Evolutionary conservation across 35 echinoderm and acorn worm genomes (phyloP), one percentile per base, ranked within the genome.

Genomic region (Eucidaris tribuloides): DNA sequence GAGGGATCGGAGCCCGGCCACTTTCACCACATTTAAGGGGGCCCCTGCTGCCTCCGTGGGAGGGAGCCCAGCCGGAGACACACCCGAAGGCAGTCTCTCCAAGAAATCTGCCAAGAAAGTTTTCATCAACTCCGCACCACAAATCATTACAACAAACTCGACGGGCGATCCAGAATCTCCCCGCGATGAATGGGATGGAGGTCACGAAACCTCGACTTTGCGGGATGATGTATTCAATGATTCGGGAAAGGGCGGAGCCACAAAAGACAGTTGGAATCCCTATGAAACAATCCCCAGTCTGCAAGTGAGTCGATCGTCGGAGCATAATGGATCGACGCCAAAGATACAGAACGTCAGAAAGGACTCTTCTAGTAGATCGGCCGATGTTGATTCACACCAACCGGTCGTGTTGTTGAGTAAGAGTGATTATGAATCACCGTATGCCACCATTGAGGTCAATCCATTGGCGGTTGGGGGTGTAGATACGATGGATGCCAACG

Each of bases 31-130:
- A 14, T 80, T 55, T 46, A 50, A 50, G 52, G 44, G 30, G 18
- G 45, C 48, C 13, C 15, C 9, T 22, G 36, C 28, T 30, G 36
- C 33, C 43, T 80, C 45, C 29, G 46, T 22, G 20, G 30, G 77
- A 30, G 45, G 45, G 11, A 80, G 77, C n/a, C 68, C 68, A 0
- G 68, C 68, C 29, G 44, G 41, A 11, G 83, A 62, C 78, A 89
- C 39, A 18, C 59, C 81, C 2, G 79, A 83, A 6, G 71, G 79
- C 30, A 83, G 70, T 41, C 79, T 89, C 1, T 59, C 87, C 20
- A 89, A 78, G 29, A 40, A 71, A 65, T 72, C 61, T 34, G 87
- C 62, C 14, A 89, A 89, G 62, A 89, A 82, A 45, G 87, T 89
- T 0, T 57, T 89, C 62, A 89, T 89, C 45, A 82, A 63, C 45